Conservation (phyloP, 1,140 invertebrate species). For the Lepidurus couesii region DNA sequence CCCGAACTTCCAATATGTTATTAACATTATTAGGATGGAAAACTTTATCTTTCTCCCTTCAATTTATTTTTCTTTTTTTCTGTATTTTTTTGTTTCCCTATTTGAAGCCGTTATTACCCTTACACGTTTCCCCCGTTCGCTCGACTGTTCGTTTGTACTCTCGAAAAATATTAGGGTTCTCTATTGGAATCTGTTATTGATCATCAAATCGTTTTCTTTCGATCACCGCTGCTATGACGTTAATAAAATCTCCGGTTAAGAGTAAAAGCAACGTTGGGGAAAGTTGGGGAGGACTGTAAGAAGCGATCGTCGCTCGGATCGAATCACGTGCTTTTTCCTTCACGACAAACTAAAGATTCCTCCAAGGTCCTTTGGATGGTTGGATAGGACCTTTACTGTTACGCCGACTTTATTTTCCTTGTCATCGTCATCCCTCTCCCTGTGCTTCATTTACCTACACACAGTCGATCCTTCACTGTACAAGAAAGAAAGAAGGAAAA, state of each 20-base stretch:
- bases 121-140: neutral
- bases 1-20: neutral
- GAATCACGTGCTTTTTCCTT: neutral
- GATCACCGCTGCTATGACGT: conserved; percentile 20
- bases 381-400: neutral
- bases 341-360: neutral
- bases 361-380: neutral
- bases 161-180: neutral
- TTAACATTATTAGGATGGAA: neutral
- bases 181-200: conserved; percentile 22
- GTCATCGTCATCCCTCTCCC: neutral
- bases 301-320: neutral
- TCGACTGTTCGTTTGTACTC: conserved; percentile 3
- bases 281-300: neutral
- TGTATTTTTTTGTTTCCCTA: neutral
- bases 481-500: neutral
- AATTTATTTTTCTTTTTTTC: neutral
- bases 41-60: neutral
- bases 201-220: conserved; percentile 22
- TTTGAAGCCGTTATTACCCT: conserved; percentile 4
- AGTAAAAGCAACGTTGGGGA: neutral
- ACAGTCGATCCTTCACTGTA: neutral
- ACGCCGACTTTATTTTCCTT: neutral
- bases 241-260: neutral
- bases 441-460: conserved; percentile 6